Evolutionary conservation across 1,140 invertebrate species (phyloP), one percentile per base, ranked within the genome.

Genomic region (Zaprionus ornatus): DNA sequence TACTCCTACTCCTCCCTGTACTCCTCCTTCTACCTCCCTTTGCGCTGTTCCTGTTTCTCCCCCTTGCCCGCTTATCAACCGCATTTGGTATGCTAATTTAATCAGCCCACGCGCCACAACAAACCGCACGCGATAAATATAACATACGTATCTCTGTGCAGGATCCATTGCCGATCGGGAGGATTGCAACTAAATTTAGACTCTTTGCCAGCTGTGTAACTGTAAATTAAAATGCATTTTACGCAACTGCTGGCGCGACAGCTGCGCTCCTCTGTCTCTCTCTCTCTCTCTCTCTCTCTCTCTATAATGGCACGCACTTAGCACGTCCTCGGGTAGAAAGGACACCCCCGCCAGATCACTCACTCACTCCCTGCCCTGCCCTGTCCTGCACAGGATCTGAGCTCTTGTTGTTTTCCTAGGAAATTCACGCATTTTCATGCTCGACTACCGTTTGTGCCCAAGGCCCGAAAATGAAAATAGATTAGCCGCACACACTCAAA

Each of bases 171-270:
- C 4, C 60, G 66, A 71, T 62, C 64, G 37, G 19, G 5, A 25
- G 68, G 48, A 77, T 75, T 52, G n/a, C 21, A 57, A 67, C 80
- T 88, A 88, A 88, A 83, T 80, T 88, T 80, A 80, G 64, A 74
- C 29, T 6, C n/a, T 3, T 5, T 2, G 29, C 77, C 84, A 84
- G 85, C 84, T 87, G 84, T 57, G n/a, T 84, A 83, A 66, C 80
- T 84, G 85, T 90, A 90, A 90, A 90, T 90, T 90, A 90, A 90
- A 90, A 90, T 90, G 81, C 85, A 90, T 90, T 90, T 90, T 90
- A 90, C 86, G 85, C 85, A 90, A 90, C 86, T 90, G 63, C 48
- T 13, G 37, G 4, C 19, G 56, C 88, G 78, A 66, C 86, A 90
- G 85, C 81, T 90, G 85, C 81, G 79, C 80, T 88, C 0, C 29